These are phyloP conservation scores for Cryptocheilus praepositus DNA, from an alignment of 2,888 invertebrate species.

Conservation along the genomic window DNA sequence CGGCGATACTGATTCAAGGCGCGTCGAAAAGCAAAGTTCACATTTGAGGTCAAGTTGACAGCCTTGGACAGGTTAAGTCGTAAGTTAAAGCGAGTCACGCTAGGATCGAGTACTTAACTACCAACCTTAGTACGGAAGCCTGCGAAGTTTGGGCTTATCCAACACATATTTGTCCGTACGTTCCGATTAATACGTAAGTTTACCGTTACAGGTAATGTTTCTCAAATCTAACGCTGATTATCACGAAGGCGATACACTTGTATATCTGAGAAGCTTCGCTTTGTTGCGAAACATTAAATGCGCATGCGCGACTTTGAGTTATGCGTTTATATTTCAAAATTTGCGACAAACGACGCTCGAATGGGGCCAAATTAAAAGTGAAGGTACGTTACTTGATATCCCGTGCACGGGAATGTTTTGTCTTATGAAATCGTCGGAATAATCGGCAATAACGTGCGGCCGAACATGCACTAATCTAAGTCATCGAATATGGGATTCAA, in stretches of 20 bases:
- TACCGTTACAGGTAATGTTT: conserved; percentile 13
- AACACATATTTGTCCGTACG: conserved; percentile 30
- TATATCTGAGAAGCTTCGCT: conserved; percentile 30
- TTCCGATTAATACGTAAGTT: conserved; percentile 20
- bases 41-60: conserved; percentile 22
- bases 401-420: background rate
- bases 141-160: conserved; percentile 29
- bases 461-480: background rate
- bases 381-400: background rate
- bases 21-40: conserved; percentile 1
- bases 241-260: conserved; percentile 24
- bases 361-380: background rate
- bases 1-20: conserved; percentile 18
- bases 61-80: conserved; percentile 41
- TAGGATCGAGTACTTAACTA: conserved; percentile 10
- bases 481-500: no score
- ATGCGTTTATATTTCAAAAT: no score
- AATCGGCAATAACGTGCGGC: background rate
- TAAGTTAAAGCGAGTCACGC: conserved; percentile 4
- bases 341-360: background rate
- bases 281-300: conserved; percentile 24
- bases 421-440: background rate
- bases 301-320: conserved; percentile 5
- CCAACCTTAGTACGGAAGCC: conserved; percentile 41
- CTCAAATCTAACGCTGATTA: conserved; percentile 22